Evolutionary conservation across 2,888 invertebrate species (phyloP), one percentile per base, ranked within the genome.

Genomic region (Ectemnius continuus): DNA sequence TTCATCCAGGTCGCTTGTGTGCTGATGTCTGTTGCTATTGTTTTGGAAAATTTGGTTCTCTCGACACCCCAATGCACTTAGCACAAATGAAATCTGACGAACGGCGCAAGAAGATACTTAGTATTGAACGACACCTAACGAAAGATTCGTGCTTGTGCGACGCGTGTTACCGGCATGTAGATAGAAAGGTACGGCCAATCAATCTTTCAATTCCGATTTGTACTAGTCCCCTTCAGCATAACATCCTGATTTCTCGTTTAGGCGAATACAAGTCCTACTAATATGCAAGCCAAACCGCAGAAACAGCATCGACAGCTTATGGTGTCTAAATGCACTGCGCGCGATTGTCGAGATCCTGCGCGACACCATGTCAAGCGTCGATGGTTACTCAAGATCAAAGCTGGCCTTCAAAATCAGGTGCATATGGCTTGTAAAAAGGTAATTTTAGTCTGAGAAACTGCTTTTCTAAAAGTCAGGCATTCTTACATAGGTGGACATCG

Each of bases 1-100:
- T 97, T 84, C 97, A 97, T 91, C 96, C 96, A 0, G 96, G 94
- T 0, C 91, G 96, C 11, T 91, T 96, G 64, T 97, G 97, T 88
- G 94, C 95, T 89, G 96, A 97, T 91, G 96, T 96, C 85, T 97
- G 97, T 88, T 95, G 95, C 87, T 96, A 96, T 89, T 97, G 97
- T 87, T 96, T 96, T 70, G 96, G 96, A 11, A 97, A 96, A 91
- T 97, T 97, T 84, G 97, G 97, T 0, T 93, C 96, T 0, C 94
- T 96, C 79, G 97, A 97, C 86, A 97, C 97, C 0, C 97, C 97
- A 0, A 96, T 96, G 91, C 97, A 97, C 88, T 95, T 97, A 65
- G 97, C 96, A 0, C 96, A 96, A 91, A 95, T 97, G 89, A 97
- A 97, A 84, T 95, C 95, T 66, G 92, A 93, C 0, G 96, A 96